Evolutionary conservation across 2,888 invertebrate species (phyloP).

Genomic region (Brachypterus glaber): DNA sequence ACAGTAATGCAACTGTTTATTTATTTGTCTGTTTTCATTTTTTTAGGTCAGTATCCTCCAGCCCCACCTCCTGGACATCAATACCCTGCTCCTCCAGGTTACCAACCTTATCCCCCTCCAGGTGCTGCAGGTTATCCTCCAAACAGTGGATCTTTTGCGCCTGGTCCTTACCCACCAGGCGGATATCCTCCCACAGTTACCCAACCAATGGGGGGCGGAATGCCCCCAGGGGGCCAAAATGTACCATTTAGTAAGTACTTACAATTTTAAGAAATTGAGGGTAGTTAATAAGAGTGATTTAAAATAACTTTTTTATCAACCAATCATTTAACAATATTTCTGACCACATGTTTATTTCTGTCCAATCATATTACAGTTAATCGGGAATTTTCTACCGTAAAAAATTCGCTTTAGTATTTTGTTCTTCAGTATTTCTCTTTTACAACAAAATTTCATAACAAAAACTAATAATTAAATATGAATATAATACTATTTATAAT

Average conservation of each 20-base stretch:
- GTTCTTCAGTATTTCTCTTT: no score
- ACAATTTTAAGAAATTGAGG: constrained; percentile 15
- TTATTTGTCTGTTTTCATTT: no score
- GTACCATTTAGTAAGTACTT: constrained; percentile 8
- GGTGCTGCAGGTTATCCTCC: constrained; percentile 25
- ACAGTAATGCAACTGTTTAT: no score
- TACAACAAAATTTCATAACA: no score
- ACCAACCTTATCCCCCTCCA: constrained; percentile 23
- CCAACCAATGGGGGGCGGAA: constrained; percentile 28
- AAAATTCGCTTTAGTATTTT: no score
- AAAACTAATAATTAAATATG: no score
- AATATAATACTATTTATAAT: no score
- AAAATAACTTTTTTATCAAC: not conserved
- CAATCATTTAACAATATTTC: no score
- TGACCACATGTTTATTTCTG: no score
- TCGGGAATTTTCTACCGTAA: no score
- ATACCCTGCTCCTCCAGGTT: constrained; percentile 28
- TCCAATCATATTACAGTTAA: no score
- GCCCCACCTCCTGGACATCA: constrained; percentile 23
- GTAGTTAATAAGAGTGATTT: not conserved
- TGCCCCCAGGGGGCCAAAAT: not conserved
- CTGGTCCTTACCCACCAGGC: constrained; percentile 24
- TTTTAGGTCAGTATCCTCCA: constrained; percentile 18
- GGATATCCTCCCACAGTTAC: constrained; percentile 38
- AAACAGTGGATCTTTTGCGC: no score